Conservation (phyloP, 2,797 vertebrate genomes). For the Phrynocephalus vlangalii region DNA sequence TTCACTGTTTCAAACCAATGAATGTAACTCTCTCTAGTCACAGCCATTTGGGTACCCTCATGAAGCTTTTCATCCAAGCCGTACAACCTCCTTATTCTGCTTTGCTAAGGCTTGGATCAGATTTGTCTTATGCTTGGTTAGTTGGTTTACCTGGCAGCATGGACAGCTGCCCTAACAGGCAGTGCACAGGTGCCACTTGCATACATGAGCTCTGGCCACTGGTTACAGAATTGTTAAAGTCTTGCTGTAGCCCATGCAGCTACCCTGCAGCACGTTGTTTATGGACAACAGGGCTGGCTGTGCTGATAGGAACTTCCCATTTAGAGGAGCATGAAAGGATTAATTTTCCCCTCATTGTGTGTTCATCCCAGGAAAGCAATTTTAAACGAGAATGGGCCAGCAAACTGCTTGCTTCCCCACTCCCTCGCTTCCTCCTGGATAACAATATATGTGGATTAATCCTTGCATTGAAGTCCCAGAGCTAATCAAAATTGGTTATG, state of each 20-base stretch:
- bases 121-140: background rate
- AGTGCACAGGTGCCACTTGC: background rate
- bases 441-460: slow-evolving; percentile 34
- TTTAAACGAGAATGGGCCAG: slow-evolving; percentile 33
- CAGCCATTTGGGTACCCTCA: background rate
- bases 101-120: background rate
- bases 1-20: background rate
- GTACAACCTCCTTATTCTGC: too few species aligned
- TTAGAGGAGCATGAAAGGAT: background rate
- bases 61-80: background rate
- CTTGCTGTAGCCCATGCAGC: background rate
- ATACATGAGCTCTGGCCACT: too few species aligned
- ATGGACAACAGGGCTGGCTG: background rate
- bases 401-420: slow-evolving; percentile 22
- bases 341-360: background rate
- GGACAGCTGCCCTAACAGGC: background rate
- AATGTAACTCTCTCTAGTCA: background rate
- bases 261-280: background rate
- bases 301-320: background rate
- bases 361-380: slow-evolving; percentile 44
- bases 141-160: background rate
- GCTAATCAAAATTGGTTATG: slow-evolving; percentile 39
- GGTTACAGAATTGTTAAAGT: background rate
- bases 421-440: slow-evolving; percentile 22
- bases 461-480: slow-evolving; percentile 48